These are phyloP conservation scores for Pitta sordida DNA, from an alignment of 2,113 vertebrate genomes.

Conservation along the genomic window DNA sequence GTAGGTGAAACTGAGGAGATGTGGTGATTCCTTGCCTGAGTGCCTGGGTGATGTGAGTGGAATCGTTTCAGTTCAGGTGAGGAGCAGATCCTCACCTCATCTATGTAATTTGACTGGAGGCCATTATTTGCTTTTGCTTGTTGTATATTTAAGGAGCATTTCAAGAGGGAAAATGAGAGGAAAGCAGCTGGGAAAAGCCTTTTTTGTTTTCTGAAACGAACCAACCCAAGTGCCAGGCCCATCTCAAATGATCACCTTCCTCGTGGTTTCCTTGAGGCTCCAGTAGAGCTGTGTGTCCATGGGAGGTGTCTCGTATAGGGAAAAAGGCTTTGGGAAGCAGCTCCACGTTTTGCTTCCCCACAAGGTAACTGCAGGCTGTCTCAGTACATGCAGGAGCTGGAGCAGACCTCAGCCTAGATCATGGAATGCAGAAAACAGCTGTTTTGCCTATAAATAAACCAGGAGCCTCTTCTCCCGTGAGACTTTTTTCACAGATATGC, in stretches of 20 bases:
- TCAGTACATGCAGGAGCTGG: background rate
- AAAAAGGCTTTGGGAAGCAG: background rate
- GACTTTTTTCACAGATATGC: background rate
- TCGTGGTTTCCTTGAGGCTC: background rate
- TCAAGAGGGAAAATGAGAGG: background rate
- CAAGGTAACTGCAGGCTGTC: background rate
- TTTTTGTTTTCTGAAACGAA: background rate
- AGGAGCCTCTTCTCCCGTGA: background rate
- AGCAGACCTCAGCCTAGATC: background rate
- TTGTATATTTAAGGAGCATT: background rate
- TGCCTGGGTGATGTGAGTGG: background rate
- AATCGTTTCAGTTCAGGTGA: background rate
- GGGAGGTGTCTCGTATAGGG: background rate
- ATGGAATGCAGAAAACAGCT: constrained; percentile 38
- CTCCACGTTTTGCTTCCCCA: background rate
- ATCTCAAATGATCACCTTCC: background rate
- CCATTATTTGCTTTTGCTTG: background rate
- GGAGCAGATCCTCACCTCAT: background rate
- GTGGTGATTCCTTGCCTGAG: too few relatives aligned
- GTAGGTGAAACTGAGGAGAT: background rate
- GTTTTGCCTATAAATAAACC: constrained; percentile 55
- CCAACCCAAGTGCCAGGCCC: background rate
- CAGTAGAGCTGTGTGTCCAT: background rate
- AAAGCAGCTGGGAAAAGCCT: background rate
- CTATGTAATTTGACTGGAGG: background rate